A percentile compares a stretch with the other conserved stretches of the same genome.
These are phyloP conservation scores for Tachysurus vachellii DNA, from an alignment of 2,113 vertebrate genomes.

Conservation along the genomic window DNA sequence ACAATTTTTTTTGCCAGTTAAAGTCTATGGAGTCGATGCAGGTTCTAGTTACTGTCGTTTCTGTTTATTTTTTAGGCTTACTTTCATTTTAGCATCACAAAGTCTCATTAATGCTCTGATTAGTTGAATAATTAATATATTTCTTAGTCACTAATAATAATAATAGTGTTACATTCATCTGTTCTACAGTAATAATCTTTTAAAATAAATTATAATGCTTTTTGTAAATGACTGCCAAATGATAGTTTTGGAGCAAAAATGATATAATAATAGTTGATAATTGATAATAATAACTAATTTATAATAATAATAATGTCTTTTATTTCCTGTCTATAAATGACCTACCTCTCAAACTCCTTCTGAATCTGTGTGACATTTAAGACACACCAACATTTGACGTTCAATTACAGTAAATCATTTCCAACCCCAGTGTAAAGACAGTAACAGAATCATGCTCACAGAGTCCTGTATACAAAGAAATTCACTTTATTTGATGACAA, in stretches of 20 bases:
- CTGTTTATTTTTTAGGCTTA: not conserved
- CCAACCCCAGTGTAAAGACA: not conserved
- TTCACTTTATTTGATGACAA: not conserved
- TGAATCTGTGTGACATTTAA: not conserved
- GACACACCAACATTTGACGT: not conserved
- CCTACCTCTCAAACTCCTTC: not conserved
- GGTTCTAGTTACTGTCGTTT: not conserved
- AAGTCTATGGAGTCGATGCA: not conserved
- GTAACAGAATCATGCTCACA: not conserved
- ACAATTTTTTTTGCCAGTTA: not conserved
- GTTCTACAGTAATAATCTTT: not conserved
- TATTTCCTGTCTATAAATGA: not conserved
- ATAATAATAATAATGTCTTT: not conserved
- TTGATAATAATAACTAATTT: too few species aligned
- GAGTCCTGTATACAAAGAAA: not conserved
- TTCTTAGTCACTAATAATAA: not conserved
- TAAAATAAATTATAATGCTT: not conserved
- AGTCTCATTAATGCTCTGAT: not conserved
- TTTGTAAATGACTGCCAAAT: not conserved
- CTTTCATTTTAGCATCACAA: not conserved
- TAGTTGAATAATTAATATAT: not conserved
- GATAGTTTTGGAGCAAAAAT: not conserved
- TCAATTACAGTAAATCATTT: not conserved
- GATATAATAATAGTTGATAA: too few species aligned
- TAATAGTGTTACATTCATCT: not conserved